phyloP scores from a whole-genome alignment of 2,113 vertebrate genomes.

The Pagrus major region DNA sequence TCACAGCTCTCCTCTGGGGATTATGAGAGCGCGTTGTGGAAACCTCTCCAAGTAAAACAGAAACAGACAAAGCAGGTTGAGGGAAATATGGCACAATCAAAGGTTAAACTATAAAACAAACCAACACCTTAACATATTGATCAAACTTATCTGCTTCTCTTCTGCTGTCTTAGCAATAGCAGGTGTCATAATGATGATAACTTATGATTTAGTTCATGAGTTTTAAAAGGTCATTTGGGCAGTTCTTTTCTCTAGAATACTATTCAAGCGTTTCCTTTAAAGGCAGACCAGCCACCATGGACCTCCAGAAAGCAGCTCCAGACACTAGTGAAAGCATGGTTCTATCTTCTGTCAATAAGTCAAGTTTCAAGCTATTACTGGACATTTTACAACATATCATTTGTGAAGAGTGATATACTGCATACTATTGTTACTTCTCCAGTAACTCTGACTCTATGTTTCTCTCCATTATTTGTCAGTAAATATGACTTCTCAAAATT shows the following conservation, averaged over 20 bases:
- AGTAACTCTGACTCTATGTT: neutral
- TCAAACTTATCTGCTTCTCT: neutral
- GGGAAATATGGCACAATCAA: neutral
- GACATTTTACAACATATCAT: neutral
- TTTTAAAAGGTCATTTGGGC: neutral
- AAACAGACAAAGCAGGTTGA: neutral
- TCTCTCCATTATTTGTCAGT: neutral
- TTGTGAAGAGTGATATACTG: neutral
- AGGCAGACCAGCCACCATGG: neutral
- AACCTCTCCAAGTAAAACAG: neutral
- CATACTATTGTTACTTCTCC: too few species aligned
- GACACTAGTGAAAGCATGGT: neutral
- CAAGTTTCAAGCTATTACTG: neutral
- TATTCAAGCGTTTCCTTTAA: neutral
- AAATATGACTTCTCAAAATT: neutral
- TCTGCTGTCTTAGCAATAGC: neutral
- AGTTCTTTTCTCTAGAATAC: neutral
- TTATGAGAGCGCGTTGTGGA: neutral
- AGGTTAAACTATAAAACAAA: conserved; percentile 2
- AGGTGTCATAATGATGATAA: neutral
- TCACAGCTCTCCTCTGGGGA: conserved; percentile 2
- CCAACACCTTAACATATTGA: neutral
- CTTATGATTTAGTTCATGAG: neutral
- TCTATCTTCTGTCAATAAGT: neutral
- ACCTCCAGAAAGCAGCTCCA: neutral